These are phyloP conservation scores for Melanitta fusca DNA, from an alignment of 2,797 vertebrate species.

Conservation along the genomic window DNA sequence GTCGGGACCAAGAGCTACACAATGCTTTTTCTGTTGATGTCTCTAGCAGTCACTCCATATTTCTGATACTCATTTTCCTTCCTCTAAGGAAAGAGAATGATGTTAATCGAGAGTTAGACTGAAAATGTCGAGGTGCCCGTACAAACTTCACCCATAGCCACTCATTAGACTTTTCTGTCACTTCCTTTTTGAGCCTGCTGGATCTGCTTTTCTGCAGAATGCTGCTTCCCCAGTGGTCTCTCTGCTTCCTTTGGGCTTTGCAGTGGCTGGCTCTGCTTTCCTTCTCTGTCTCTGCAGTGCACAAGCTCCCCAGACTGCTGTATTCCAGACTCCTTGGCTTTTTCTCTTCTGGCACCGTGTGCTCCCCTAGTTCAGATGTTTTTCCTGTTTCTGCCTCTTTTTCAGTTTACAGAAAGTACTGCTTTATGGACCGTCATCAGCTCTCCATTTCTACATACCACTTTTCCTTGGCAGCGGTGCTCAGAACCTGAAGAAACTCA, in stretches of 20 bases:
- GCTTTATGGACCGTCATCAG: neutral
- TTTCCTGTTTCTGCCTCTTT: constrained; percentile 1
- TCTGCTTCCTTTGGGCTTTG: neutral
- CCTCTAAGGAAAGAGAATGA: neutral
- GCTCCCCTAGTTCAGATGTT: neutral
- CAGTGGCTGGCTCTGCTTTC: neutral
- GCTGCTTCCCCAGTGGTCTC: neutral
- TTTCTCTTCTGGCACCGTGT: neutral
- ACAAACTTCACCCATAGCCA: neutral
- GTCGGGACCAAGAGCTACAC: neutral
- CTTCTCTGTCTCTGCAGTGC: neutral
- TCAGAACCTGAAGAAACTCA: neutral
- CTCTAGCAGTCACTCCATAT: neutral
- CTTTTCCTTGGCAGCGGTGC: neutral
- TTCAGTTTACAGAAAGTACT: neutral
- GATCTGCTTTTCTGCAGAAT: constrained; percentile 10
- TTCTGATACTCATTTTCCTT: constrained; percentile 13
- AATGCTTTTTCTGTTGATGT: neutral
- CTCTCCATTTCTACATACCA: neutral
- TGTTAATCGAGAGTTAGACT: neutral
- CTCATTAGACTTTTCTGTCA: neutral
- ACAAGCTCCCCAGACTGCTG: neutral
- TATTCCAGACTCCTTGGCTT: neutral
- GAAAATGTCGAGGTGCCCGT: neutral
- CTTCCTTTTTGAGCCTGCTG: neutral